A percentile compares a stretch with the other conserved stretches of the same genome.
Conservation (phyloP, 2,113 vertebrate genomes). For the Phrynocephalus versicolor region DNA sequence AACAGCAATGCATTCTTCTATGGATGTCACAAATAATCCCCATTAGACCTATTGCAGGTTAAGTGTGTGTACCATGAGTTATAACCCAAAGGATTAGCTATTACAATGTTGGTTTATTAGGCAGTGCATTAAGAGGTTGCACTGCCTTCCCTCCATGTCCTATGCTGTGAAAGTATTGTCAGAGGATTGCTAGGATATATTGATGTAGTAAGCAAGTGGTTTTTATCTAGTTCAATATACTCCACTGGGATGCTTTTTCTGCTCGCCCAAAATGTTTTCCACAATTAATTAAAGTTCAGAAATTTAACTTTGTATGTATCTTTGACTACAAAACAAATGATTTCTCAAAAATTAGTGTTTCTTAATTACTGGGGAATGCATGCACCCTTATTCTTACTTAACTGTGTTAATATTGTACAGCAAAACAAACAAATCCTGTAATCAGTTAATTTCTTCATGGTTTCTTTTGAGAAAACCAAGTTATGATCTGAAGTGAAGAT, state of each 20-base stretch:
- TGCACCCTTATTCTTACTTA: conserved; percentile 10
- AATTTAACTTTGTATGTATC: not conserved
- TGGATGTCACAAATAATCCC: conserved; percentile 15
- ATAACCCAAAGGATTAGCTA: not conserved
- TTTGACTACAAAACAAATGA: conserved; percentile 38
- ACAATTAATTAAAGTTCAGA: conserved; percentile 49
- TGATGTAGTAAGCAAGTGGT: conserved; percentile 31
- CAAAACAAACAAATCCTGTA: not conserved
- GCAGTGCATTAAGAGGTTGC: not conserved
- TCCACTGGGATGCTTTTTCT: conserved; percentile 3
- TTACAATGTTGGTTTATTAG: conserved; percentile 44
- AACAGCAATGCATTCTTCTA: conserved; percentile 20
- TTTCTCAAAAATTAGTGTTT: conserved; percentile 27
- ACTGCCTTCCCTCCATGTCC: not conserved
- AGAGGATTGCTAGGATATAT: conserved; percentile 30
- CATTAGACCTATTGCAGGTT: conserved; percentile 23
- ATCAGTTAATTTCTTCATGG: not conserved
- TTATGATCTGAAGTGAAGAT: conserved; percentile 40
- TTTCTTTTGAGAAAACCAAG: conserved; percentile 36
- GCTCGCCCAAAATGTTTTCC: conserved; percentile 9
- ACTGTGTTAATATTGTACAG: conserved; percentile 12
- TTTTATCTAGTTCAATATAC: conserved; percentile 38
- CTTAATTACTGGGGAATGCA: conserved; percentile 22
- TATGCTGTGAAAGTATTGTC: conserved; percentile 15
- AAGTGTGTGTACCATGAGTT: conserved; percentile 11